Base-by-base conservation (phyloP, 2,797 vertebrate species). In the Taeniopygia guttata region DNA sequence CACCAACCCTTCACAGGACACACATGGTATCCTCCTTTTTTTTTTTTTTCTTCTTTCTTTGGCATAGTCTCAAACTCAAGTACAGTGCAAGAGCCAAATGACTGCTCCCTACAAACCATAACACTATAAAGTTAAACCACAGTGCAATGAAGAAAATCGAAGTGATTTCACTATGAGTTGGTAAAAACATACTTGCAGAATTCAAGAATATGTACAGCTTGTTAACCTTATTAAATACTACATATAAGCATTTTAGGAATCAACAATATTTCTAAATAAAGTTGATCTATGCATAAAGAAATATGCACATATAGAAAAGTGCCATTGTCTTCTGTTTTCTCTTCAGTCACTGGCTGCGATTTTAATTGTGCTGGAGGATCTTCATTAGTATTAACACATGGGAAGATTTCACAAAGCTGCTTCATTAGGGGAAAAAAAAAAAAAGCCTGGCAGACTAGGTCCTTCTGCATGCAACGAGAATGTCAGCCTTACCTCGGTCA, bases 331-430 rank as follows among this genome's bases (percentile, higher is more conserved):
- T 98, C 97, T 97, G 97, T 98, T 98, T 98, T 97, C 97, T 96
- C 82, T 97, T 97, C 97, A 97, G 97, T 94, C 96, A 97, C 97
- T 98, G 98, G 97, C 98, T 98, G 98, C 89, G 97, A 97, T 98
- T 98, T 98, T 99, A 98, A 99, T 99, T 98, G 98, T 98, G 97
- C 98, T 98, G 98, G 98, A 98, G 98, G 98, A 99, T 99, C 98
- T 99, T 99, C 99, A 99, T 99, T 99, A 99, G 98, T 98, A 98
- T 98, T 98, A 98, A 98, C 98, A 98, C 98, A 98, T 98, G 97
- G 98, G 98, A 97, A 98, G 97, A 98, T 96, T 98, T 98, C 98
- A 98, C 98, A 98, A 98, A 98, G 98, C 98, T 97, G 97, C 97
- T 97, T 98, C 98, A 98, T 98, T 99, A 99, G 98, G 62, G 2